Evolutionary conservation across 1,140 invertebrate genomes (phyloP), one percentile per base, ranked within the genome.

Genomic region (Brachionus calyciflorus): DNA sequence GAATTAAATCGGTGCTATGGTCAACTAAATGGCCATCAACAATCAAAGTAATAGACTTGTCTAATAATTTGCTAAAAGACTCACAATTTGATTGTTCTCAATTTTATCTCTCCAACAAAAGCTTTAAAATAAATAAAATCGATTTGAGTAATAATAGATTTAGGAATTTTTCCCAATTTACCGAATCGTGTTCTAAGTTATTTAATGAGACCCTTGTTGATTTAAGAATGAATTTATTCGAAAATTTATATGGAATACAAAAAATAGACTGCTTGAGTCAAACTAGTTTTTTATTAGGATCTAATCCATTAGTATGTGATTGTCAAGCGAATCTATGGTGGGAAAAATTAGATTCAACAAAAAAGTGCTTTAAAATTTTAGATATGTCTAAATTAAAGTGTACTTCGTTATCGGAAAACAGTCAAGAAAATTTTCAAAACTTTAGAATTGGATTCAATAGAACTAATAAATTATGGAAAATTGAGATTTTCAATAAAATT

Each of bases 21-120:
- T 44, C 40, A 7, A 44, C 60, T 19, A 65, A 65, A 17, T 65
- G 60, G 60, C 60, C 60, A 3, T 21, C 12, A 12, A 65, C 17
- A 30, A 24, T 65, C 6, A 9, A 65, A 44, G 19, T 44, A 10
- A 12, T 65, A 0, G 37, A 65, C n/a, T 44, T 65, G 21, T 65
- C 60, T 0, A 65, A 65, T 21, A 65, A 65, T 46, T 24, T 44
- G 41, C 14, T 65, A 1, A 65, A 41, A 65, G 24, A 65, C 21
- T 65, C 40, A 14, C 60, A 65, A 14, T 65, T 65, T 14, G 60
- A 65, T 41, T 65, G 60, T 46, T 65, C 60, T 24, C 60, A 65
- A 28, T 65, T 65, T 46, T 26, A 44, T 24, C 28, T 65, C 2
- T 24, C 60, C 12, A 41, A 65, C 17, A 41, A 46, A 26, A 65